Percentiles rank a stretch among this genome's conserved stretches.
Evolutionary conservation across 1,140 invertebrate species (phyloP).

Genomic region (Panagrolaimus sp.): DNA sequence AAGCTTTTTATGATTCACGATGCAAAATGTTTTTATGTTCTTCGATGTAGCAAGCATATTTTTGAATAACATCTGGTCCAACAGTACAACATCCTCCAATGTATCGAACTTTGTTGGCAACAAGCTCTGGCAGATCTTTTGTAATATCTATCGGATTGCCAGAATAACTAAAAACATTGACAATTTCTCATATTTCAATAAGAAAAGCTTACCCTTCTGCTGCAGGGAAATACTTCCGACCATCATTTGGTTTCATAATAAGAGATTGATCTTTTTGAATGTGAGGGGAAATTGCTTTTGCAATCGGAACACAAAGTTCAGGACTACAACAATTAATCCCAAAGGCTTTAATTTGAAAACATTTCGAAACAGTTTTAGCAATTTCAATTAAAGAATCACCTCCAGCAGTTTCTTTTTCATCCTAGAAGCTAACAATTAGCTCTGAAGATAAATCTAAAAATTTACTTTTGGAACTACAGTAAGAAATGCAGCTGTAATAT

Average conservation of each 20-base stretch:
- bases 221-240: neutral
- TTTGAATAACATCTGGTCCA: neutral
- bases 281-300: neutral
- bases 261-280: neutral
- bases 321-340: neutral
- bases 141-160: neutral
- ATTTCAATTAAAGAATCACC: neutral
- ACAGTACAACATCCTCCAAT: constrained; percentile 6
- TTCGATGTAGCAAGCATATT: neutral
- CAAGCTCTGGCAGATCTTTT: neutral
- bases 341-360: neutral
- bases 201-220: neutral
- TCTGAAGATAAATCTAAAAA: neutral
- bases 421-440: too few relatives aligned
- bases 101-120: neutral
- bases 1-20: neutral
- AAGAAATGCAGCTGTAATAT: neutral
- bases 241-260: constrained; percentile 7
- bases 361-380: neutral
- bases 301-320: neutral
- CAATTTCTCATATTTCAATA: neutral
- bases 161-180: neutral
- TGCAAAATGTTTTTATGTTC: too few relatives aligned
- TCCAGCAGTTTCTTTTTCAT: neutral
- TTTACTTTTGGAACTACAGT: too few relatives aligned